phyloP scores from a whole-genome alignment of 2,113 vertebrate genomes.

The Coracopsis vasa region DNA sequence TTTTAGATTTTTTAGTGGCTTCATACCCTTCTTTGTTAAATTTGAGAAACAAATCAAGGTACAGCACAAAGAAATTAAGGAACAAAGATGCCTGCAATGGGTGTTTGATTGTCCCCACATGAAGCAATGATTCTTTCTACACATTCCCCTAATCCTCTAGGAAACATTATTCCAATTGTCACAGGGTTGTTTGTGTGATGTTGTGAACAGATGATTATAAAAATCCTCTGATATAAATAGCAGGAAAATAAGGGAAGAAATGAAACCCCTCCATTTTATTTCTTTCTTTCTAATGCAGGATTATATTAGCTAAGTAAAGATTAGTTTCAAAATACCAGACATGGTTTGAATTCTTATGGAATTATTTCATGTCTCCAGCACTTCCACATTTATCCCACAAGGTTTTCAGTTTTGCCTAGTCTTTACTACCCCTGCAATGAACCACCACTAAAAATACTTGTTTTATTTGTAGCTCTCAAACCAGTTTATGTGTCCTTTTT shows the following conservation, averaged over 20 bases:
- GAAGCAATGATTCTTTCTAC: conserved; percentile 1
- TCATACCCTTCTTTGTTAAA: conserved; percentile 8
- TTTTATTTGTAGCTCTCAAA: background rate
- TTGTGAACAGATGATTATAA: conserved; percentile 7
- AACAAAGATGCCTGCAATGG: conserved; percentile 5
- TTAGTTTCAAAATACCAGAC: conserved; percentile 25
- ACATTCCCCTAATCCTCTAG: conserved; percentile 18
- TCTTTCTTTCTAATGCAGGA: background rate
- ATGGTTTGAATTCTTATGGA: conserved; percentile 22
- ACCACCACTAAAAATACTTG: background rate
- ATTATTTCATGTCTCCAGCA: background rate
- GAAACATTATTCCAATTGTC: conserved; percentile 29
- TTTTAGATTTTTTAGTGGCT: conserved; percentile 47
- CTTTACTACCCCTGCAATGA: background rate
- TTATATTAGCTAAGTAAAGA: conserved; percentile 43
- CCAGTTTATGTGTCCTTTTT: background rate
- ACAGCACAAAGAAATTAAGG: conserved; percentile 38
- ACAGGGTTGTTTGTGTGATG: background rate
- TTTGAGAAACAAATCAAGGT: conserved; percentile 62
- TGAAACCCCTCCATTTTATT: background rate
- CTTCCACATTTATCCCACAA: background rate
- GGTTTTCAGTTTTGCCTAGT: background rate
- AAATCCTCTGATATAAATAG: background rate
- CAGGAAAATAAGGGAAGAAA: background rate
- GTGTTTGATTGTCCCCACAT: conserved; percentile 38